These are phyloP conservation scores for Oxyruncus cristatus DNA, from an alignment of 2,113 vertebrate species.

Conservation along the genomic window DNA sequence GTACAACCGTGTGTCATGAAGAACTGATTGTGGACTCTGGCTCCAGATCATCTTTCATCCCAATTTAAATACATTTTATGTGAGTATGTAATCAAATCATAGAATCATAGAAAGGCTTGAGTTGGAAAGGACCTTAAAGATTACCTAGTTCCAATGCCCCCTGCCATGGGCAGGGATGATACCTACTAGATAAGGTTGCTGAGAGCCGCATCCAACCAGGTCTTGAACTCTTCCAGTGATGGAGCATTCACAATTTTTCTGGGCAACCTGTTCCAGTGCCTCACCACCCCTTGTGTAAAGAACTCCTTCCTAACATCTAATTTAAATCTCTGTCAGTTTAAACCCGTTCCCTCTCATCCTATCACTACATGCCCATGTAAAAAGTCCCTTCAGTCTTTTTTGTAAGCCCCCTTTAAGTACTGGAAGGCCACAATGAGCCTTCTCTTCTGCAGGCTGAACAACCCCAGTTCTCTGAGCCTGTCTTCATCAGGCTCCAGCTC, in stretches of 20 bases:
- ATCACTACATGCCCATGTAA: background rate
- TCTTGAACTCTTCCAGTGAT: too few relatives aligned
- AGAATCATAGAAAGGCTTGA: background rate
- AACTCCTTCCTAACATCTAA: background rate
- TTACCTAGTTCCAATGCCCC: background rate
- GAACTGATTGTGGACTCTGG: background rate
- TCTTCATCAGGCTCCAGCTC: background rate
- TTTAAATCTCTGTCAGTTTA: background rate
- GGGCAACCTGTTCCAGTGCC: background rate
- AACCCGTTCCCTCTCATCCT: background rate
- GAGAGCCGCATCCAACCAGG: background rate
- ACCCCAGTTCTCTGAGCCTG: background rate
- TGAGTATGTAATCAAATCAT: background rate
- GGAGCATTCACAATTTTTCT: background rate
- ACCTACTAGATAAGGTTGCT: background rate
- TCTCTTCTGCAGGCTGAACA: background rate
- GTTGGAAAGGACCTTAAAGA: background rate
- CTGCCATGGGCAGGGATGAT: background rate
- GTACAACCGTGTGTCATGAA: accelerated
- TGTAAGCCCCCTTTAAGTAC: background rate
- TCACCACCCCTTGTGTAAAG: background rate
- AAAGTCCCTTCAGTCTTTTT: background rate
- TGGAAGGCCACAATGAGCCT: background rate
- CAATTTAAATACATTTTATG: background rate
- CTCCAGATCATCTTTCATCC: background rate